These are phyloP conservation scores for Petrolisthes cinctipes DNA, from an alignment of 2,888 invertebrate genomes.

Conservation along the genomic window DNA sequence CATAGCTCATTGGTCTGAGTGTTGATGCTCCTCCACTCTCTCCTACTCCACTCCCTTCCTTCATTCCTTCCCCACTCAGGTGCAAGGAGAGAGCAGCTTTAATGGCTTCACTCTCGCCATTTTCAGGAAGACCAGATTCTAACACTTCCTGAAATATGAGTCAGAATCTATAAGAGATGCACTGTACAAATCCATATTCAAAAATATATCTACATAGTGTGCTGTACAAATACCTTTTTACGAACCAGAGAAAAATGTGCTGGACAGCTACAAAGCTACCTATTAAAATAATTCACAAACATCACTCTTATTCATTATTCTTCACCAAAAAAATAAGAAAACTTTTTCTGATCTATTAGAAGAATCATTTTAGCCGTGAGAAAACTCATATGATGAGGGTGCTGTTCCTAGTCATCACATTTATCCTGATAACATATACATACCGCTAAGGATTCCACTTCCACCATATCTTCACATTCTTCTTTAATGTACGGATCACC, in stretches of 20 bases:
- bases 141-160: slow-evolving; percentile 28
- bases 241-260: too few relatives aligned
- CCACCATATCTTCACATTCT: slow-evolving; percentile 27
- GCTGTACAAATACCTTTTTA: too few relatives aligned
- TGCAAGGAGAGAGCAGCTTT: slow-evolving; percentile 35
- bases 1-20: slow-evolving; percentile 34
- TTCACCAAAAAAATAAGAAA: too few relatives aligned
- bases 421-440: neutral
- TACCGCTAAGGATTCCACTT: slow-evolving; percentile 1
- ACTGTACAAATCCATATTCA: too few relatives aligned
- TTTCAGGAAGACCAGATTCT: slow-evolving; percentile 32
- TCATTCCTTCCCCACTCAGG: neutral
- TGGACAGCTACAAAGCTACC: too few relatives aligned
- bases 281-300: too few relatives aligned
- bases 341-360: too few relatives aligned
- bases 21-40: slow-evolving; percentile 25
- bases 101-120: slow-evolving; percentile 42
- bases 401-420: too few relatives aligned
- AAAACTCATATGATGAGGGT: too few relatives aligned
- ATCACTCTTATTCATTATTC: too few relatives aligned
- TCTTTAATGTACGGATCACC: slow-evolving; percentile 42
- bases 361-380: too few relatives aligned
- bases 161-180: neutral
- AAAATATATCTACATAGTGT: too few relatives aligned
- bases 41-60: neutral